Evolutionary conservation across 2,888 invertebrate species (phyloP).

Genomic region (Pseudeuparius sepicola): DNA sequence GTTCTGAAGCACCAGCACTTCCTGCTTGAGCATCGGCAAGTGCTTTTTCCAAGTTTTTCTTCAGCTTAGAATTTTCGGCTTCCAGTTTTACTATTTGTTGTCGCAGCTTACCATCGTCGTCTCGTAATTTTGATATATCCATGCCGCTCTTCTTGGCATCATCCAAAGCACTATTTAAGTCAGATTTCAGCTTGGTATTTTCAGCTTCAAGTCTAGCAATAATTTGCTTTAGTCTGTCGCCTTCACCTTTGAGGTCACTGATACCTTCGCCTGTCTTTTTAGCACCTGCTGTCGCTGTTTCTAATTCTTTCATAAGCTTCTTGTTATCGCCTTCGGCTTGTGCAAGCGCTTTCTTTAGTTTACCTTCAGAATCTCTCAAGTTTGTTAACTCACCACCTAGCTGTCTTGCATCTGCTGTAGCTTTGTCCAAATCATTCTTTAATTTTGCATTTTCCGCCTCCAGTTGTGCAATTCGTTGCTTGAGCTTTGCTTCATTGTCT

Average conservation of each 20-base stretch:
- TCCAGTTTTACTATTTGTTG: conserved; percentile 21
- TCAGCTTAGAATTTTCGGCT: conserved; percentile 21
- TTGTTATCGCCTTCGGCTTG: conserved; percentile 23
- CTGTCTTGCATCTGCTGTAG: conserved; percentile 17
- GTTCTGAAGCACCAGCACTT: conserved; percentile 6
- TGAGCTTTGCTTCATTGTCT: conserved; percentile 22
- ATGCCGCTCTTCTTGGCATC: conserved; percentile 18
- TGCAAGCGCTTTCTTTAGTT: conserved; percentile 18
- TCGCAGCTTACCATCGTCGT: conserved; percentile 19
- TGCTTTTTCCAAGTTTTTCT: conserved; percentile 21
- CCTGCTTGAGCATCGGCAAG: conserved; percentile 16
- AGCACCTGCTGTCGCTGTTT: conserved; percentile 16
- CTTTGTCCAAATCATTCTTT: conserved; percentile 22
- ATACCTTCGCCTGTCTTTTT: conserved; percentile 20
- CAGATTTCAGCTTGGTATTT: conserved; percentile 21
- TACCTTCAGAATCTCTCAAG: conserved; percentile 17
- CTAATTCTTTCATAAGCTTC: conserved; percentile 21
- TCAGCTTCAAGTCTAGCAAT: conserved; percentile 21
- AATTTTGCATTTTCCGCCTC: conserved; percentile 25
- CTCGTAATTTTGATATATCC: conserved; percentile 18
- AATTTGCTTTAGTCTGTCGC: conserved; percentile 18
- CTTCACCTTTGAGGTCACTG: conserved; percentile 15
- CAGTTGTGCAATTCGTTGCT: conserved; percentile 19
- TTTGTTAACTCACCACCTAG: conserved; percentile 10
- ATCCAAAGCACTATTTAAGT: conserved; percentile 21